Base-by-base conservation (phyloP, 2,797 vertebrate species). In the Danionella dracula region DNA sequence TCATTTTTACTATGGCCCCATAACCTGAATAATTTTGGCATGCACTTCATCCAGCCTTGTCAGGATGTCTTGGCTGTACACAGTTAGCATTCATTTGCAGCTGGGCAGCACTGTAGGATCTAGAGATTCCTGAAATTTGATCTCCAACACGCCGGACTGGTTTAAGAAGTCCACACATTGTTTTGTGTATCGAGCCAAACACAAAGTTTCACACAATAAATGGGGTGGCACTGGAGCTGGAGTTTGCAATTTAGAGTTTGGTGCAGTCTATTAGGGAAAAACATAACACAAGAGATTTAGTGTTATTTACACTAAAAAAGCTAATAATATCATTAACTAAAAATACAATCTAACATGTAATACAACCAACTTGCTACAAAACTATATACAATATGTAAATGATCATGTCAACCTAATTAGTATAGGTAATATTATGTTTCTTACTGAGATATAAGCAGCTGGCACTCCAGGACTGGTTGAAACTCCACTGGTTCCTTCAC, bases 61-160 rank as follows among this genome's bases (percentile, higher is more conserved):
- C 17, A 74, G 31, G 7, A 74, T 54, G 34, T 74, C 62, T 44
- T 61, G 56, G 23, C 56, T 49, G 40, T 74, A 74, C 1, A 63
- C 63, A 1, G 51, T n/a, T 2, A 57, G 35, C 13, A 75, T 50
- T 62, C 70, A 70, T 40, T 58, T 67, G 12, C 5, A 41, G 29
- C 37, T 69, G 1, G 56, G 66, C 31, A 75, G 23, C n/a, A 46
- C 31, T 4, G 15, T 12, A 53, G 37, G 23, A 20, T 64, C 23
- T 34, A 54, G 65, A 8, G 65, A 54, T 15, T 71, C 59, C 8
- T 51, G 41, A 9, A 60, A 48, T n/a, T 12, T 9, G 6, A 46
- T 8, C 1, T 29, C 41, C 8, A 50, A 15, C 40, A 65, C 46
- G 5, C 31, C 3, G 4, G 67, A 41, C 2, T 2, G 15, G 9